phyloP scores from a whole-genome alignment of 2,113 vertebrate species.

The Martes martes region DNA sequence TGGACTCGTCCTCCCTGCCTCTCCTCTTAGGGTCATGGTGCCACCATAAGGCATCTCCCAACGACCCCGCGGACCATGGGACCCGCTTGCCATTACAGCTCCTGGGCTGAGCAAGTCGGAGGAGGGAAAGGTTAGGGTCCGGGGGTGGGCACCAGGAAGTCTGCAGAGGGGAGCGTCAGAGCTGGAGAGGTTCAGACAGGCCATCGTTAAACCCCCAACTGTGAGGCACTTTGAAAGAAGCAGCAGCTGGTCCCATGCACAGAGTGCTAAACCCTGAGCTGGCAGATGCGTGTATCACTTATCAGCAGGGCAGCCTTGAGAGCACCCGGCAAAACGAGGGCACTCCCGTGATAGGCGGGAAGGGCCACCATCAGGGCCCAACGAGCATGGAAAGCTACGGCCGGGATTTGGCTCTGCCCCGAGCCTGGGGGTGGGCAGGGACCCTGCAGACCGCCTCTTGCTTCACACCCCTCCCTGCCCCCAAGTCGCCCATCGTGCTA shows the following conservation, averaged over 20 bases:
- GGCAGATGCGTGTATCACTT: accelerated
- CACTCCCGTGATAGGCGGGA: accelerated
- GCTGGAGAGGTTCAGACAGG: not conserved
- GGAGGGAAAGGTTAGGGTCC: not conserved
- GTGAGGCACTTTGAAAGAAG: not conserved
- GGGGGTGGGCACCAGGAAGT: accelerated
- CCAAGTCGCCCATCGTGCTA: slow-evolving; percentile 79
- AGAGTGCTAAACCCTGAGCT: not conserved
- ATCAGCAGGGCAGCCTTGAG: accelerated
- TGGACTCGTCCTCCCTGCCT: accelerated
- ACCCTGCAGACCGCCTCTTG: not conserved
- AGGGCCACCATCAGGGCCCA: accelerated
- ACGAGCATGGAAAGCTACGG: accelerated
- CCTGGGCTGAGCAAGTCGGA: not conserved
- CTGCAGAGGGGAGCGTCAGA: not conserved
- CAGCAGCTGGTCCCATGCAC: not conserved
- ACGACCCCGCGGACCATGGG: accelerated
- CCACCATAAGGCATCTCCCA: not conserved
- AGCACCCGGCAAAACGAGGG: accelerated
- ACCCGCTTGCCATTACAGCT: accelerated
- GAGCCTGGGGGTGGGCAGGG: not conserved
- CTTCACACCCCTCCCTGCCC: accelerated
- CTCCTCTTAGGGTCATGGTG: not conserved
- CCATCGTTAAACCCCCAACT: not conserved
- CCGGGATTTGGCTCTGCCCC: not conserved